Conservation (phyloP, 2,797 vertebrate species). For the Sebastes variabilis region DNA sequence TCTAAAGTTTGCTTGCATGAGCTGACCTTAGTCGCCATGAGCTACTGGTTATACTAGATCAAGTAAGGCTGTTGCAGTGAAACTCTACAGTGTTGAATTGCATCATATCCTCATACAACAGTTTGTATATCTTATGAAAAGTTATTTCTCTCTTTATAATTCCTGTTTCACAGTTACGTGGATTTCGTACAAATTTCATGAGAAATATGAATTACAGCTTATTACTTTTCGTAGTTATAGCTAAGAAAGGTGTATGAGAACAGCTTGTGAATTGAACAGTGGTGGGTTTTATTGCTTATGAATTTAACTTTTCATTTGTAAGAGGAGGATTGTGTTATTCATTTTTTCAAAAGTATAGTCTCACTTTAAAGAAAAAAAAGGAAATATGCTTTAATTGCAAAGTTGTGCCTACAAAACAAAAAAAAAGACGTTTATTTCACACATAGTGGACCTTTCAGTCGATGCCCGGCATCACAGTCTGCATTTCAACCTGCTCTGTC, state of each 20-base stretch:
- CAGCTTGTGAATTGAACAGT: not conserved
- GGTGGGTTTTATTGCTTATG: not conserved
- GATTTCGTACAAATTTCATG: not conserved
- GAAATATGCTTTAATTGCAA: not conserved
- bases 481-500: constrained; percentile 1
- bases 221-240: not conserved
- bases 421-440: not conserved
- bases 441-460: not conserved
- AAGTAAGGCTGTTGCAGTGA: not conserved
- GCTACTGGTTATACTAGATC: not conserved
- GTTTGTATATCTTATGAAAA: too few relatives aligned
- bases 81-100: not conserved
- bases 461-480: not conserved
- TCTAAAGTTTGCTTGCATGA: not conserved
- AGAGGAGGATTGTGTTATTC: not conserved
- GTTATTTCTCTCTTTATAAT: too few relatives aligned
- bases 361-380: constrained; percentile 1
- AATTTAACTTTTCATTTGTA: not conserved
- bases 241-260: not conserved
- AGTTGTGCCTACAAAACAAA: not conserved
- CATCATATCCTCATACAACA: too few relatives aligned
- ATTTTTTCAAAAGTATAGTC: not conserved
- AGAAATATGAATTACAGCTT: not conserved
- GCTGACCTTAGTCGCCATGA: not conserved
- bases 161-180: not conserved